Conservation (phyloP, 2,797 vertebrate species). For the Pogoniulus pusillus region DNA sequence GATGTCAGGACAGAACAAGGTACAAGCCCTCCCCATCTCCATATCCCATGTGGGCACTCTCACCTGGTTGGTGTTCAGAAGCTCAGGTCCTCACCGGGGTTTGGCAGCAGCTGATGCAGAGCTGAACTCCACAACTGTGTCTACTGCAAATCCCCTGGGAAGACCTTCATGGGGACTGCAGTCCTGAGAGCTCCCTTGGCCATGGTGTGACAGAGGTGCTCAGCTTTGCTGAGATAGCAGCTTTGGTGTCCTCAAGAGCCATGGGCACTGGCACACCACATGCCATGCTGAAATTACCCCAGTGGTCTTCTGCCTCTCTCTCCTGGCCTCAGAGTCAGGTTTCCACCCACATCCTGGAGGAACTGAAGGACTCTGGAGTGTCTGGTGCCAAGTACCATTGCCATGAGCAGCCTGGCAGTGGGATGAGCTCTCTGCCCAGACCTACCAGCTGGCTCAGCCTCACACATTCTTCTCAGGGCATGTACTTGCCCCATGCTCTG, state of each 20-base stretch:
- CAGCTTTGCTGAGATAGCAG: neutral
- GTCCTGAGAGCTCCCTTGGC: neutral
- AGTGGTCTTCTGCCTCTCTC: constrained; percentile 11
- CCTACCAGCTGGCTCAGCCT: constrained; percentile 53
- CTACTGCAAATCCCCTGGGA: neutral
- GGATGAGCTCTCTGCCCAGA: constrained; percentile 1
- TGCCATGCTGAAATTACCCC: neutral
- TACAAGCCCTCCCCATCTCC: neutral
- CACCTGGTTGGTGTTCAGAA: neutral
- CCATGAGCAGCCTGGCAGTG: neutral
- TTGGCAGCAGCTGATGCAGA: neutral
- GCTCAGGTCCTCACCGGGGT: neutral
- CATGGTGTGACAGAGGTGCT: neutral
- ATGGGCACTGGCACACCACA: neutral
- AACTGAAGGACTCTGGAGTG: neutral
- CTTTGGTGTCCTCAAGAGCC: neutral
- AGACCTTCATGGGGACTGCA: neutral
- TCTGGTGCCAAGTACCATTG: constrained; percentile 50
- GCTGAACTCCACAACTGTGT: fast-evolving
- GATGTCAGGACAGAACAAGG: neutral
- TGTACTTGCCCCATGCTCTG: neutral
- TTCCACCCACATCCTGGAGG: constrained; percentile 51
- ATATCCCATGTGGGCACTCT: neutral
- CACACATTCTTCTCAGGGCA: constrained; percentile 63
- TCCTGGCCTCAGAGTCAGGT: neutral